phyloP scores from a whole-genome alignment of 2,113 vertebrate species.

The Nesogale talazaci region DNA sequence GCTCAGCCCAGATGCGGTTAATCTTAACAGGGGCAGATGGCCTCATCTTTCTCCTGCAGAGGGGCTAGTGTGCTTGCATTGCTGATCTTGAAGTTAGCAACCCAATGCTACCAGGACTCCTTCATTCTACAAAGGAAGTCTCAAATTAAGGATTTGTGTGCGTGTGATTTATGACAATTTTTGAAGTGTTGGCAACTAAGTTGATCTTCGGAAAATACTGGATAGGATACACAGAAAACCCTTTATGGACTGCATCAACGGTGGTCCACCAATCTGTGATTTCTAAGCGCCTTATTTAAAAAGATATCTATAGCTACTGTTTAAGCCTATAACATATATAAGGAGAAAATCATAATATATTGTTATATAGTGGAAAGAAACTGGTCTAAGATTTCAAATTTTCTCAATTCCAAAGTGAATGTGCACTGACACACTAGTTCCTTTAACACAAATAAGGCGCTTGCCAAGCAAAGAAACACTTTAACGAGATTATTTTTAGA shows the following conservation, averaged over 20 bases:
- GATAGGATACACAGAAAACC: slow-evolving; percentile 1
- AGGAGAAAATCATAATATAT: background rate
- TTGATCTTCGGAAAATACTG: background rate
- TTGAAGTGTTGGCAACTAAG: slow-evolving; percentile 3
- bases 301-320: slow-evolving; percentile 32
- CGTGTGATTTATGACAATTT: background rate
- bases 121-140: no score
- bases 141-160: background rate
- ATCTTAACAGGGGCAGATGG: no score
- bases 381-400: slow-evolving; percentile 22
- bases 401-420: background rate
- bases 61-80: no score
- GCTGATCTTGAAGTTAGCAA: no score
- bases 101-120: no score
- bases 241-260: background rate
- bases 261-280: background rate
- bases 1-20: no score
- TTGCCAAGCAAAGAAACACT: background rate
- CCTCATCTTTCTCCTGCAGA: no score
- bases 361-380: slow-evolving; percentile 41
- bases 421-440: background rate
- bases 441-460: background rate
- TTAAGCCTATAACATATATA: slow-evolving; percentile 19
- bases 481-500: slow-evolving; percentile 10
- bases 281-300: slow-evolving; percentile 36